Evolutionary conservation across 2,797 vertebrate species (phyloP).

Genomic region (Thaleichthys pacificus): DNA sequence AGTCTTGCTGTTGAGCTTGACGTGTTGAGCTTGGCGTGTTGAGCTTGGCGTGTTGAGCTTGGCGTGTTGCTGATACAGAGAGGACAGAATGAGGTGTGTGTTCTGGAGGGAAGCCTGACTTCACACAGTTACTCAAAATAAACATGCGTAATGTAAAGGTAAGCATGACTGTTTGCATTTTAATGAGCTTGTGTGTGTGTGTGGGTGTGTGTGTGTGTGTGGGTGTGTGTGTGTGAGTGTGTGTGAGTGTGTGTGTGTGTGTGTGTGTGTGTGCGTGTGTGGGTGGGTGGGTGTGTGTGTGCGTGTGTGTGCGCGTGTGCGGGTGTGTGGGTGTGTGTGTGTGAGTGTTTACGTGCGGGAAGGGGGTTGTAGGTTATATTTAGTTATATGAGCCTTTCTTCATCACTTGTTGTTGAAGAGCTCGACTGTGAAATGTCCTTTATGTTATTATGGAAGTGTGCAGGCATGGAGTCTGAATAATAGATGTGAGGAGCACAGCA

Average conservation of each 20-base stretch:
- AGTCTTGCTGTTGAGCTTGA: no score
- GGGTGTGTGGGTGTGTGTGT: neutral
- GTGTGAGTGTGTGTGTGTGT: no score
- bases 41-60: no score
- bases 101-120: no score
- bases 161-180: slow-evolving; percentile 43
- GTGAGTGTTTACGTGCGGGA: neutral
- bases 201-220: slow-evolving; percentile 18
- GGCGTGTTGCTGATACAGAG: no score
- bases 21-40: no score
- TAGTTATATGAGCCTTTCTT: slow-evolving; percentile 52
- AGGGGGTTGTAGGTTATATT: slow-evolving; percentile 46
- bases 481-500: slow-evolving; percentile 53
- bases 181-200: slow-evolving; percentile 21
- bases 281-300: no score
- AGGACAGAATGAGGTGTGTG: no score
- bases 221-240: neutral
- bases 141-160: slow-evolving; percentile 6
- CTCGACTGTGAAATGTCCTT: slow-evolving; percentile 38
- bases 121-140: no score
- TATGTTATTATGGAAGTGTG: slow-evolving; percentile 50
- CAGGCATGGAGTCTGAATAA: slow-evolving; percentile 58
- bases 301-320: no score
- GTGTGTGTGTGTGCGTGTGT: no score
- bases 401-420: slow-evolving; percentile 38